phyloP scores from a whole-genome alignment of 2,797 vertebrate genomes.

The Hylomyscus alleni region DNA sequence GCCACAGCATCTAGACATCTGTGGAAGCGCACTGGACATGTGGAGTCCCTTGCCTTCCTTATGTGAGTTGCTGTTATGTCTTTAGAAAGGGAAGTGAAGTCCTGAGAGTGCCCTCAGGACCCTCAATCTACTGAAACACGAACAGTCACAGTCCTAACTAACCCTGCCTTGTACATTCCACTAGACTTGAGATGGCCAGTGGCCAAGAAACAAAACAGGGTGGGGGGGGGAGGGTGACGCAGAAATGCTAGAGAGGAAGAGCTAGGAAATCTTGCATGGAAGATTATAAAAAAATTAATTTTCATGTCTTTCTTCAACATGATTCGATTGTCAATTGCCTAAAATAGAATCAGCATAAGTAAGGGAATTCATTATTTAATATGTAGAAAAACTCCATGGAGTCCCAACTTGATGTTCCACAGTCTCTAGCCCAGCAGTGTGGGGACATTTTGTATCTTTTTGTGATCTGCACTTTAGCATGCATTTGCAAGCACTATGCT shows the following conservation, averaged over 20 bases:
- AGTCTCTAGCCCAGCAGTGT: not conserved
- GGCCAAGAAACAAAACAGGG: not conserved
- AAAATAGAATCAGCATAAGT: conserved; percentile 23
- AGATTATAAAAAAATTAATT: conserved; percentile 16
- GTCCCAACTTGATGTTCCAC: not conserved
- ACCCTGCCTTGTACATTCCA: conserved; percentile 64
- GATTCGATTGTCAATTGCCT: conserved; percentile 15
- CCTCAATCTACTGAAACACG: conserved; percentile 65
- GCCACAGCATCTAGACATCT: conserved; percentile 10
- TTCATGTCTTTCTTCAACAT: not conserved
- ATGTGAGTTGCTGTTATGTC: conserved; percentile 13
- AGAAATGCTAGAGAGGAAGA: not conserved
- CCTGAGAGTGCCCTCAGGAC: conserved; percentile 18
- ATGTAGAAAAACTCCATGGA: conserved; percentile 2
- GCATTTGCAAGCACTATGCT: conserved; percentile 50
- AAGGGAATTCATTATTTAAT: not conserved
- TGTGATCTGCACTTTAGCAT: conserved; percentile 47
- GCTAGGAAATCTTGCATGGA: not conserved
- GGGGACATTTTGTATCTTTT: not conserved
- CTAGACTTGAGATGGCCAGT: not conserved
- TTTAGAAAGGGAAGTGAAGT: not conserved
- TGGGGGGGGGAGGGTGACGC: not conserved
- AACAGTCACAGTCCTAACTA: conserved; percentile 1
- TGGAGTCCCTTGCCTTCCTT: conserved; percentile 58
- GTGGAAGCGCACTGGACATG: not conserved